Conservation (phyloP, 2,888 invertebrate genomes). For the Loripinus fragilis region DNA sequence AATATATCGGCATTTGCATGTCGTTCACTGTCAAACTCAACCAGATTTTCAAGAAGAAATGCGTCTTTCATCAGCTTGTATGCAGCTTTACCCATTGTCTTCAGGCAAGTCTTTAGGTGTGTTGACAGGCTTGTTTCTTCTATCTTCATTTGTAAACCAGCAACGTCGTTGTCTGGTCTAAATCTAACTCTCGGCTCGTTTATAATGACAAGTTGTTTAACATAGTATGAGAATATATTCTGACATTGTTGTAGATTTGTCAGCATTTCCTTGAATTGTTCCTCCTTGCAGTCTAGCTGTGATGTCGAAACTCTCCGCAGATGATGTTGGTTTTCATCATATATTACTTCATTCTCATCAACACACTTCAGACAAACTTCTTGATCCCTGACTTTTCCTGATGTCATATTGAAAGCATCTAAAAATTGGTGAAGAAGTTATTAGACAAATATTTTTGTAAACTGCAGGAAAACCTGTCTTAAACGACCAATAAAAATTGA, state of each 20-base stretch:
- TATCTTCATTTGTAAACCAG: conserved; percentile 47
- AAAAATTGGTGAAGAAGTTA: neutral
- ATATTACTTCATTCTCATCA: conserved; percentile 53
- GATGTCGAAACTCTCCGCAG: conserved; percentile 30
- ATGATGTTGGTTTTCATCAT: conserved; percentile 49
- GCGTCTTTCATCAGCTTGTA: conserved; percentile 42
- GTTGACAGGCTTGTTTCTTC: conserved; percentile 38
- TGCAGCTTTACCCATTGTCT: conserved; percentile 38
- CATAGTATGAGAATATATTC: conserved; percentile 35
- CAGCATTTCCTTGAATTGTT: conserved; percentile 43
- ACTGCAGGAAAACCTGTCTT: no score
- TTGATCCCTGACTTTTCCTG: conserved; percentile 21
- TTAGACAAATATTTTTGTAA: no score
- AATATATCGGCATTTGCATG: conserved; percentile 26
- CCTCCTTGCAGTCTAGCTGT: conserved; percentile 31
- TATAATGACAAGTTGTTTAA: conserved; percentile 49
- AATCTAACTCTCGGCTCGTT: conserved; percentile 53
- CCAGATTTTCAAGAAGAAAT: conserved; percentile 47
- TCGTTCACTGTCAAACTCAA: conserved; percentile 56
- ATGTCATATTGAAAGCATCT: neutral
- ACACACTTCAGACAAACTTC: conserved; percentile 48
- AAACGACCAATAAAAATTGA: no score
- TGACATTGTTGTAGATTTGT: conserved; percentile 44
- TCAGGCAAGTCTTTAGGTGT: conserved; percentile 40
- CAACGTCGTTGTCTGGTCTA: conserved; percentile 41